Evolutionary conservation across 2,113 vertebrate species (phyloP).

Genomic region (Myotis brandtii): DNA sequence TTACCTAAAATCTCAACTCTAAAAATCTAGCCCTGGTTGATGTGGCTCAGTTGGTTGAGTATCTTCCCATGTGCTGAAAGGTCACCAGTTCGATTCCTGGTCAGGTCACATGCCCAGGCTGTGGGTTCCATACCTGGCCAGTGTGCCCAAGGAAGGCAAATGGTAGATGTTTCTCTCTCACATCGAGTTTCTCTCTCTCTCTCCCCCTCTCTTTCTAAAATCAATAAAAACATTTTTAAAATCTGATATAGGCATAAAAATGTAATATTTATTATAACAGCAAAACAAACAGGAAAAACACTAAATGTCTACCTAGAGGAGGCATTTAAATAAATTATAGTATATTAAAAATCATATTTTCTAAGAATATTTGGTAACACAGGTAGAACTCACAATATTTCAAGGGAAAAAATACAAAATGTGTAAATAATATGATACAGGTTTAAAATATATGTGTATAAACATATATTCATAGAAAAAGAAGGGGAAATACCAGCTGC

Average conservation of each 20-base stretch:
- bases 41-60: no score
- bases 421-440: background rate
- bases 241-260: background rate
- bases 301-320: background rate
- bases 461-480: background rate
- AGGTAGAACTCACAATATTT: background rate
- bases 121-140: background rate
- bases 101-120: no score
- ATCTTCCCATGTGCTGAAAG: no score
- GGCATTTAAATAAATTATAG: background rate
- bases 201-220: background rate
- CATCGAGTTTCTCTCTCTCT: no score
- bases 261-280: background rate
- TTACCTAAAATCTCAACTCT: background rate
- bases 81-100: no score
- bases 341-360: background rate
- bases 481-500: background rate
- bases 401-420: slow-evolving; percentile 5
- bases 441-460: background rate
- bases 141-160: no score
- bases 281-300: slow-evolving; percentile 3
- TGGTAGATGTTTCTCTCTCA: no score
- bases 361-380: background rate
- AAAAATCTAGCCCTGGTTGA: background rate
- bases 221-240: background rate